Percentiles rank a stretch among this genome's conserved stretches.
Evolutionary conservation across 2,797 vertebrate genomes (phyloP).

Genomic region (Astyanax mexicanus): DNA sequence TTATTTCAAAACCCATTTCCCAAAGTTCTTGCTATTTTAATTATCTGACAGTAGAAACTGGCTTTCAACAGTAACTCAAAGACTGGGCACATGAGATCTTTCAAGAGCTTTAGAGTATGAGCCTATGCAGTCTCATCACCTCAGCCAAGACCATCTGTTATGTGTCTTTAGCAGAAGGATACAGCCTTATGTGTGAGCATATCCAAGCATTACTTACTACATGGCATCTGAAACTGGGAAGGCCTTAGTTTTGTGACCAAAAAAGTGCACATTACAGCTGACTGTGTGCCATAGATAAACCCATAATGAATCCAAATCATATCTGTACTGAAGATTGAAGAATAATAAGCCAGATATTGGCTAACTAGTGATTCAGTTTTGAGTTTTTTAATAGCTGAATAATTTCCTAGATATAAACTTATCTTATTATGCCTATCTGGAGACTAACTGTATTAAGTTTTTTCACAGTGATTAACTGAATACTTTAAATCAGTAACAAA

Average conservation of each 20-base stretch:
- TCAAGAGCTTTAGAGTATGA: too few species aligned
- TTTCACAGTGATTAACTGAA: too few species aligned
- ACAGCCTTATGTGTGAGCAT: neutral
- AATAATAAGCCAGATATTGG: neutral
- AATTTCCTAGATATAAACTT: neutral
- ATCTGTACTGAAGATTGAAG: neutral
- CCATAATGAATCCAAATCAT: slow-evolving; percentile 8
- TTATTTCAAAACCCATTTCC: neutral
- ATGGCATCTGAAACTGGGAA: neutral
- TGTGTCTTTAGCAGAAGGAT: too few species aligned
- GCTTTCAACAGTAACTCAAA: neutral
- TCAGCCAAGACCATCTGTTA: neutral
- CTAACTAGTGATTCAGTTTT: neutral
- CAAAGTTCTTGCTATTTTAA: neutral
- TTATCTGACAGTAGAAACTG: neutral
- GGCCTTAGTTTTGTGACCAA: neutral
- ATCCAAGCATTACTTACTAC: too few species aligned
- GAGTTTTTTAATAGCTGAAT: neutral
- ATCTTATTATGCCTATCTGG: neutral
- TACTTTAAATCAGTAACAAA: neutral
- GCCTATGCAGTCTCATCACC: too few species aligned
- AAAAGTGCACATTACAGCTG: neutral
- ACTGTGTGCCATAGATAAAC: neutral
- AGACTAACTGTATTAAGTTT: neutral
- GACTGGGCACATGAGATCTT: neutral